phyloP scores from a whole-genome alignment of 2,888 invertebrate genomes.

The Stictocephala bisonia region DNA sequence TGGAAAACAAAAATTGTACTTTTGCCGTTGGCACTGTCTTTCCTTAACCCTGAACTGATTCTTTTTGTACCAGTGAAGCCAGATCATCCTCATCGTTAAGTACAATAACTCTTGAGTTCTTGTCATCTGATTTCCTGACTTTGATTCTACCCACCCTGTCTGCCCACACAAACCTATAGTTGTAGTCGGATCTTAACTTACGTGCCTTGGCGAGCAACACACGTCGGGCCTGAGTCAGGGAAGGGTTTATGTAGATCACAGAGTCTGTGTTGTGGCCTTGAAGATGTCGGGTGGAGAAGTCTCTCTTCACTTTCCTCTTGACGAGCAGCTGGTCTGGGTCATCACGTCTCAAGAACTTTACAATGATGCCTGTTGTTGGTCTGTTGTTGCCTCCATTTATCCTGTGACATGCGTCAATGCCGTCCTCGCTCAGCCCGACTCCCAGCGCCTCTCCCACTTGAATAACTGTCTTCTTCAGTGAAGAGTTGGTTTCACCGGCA shows the following conservation, averaged over 20 bases:
- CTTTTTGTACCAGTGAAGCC: background rate
- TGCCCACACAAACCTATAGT: slow-evolving; percentile 10
- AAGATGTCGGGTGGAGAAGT: slow-evolving; percentile 20
- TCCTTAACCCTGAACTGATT: too few relatives aligned
- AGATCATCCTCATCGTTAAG: background rate
- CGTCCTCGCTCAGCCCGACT: background rate
- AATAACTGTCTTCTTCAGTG: slow-evolving; percentile 1
- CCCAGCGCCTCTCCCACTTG: slow-evolving; percentile 1
- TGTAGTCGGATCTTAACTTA: slow-evolving; percentile 23
- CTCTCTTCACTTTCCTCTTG: background rate
- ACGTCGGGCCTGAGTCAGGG: background rate
- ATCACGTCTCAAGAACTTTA: slow-evolving; percentile 15
- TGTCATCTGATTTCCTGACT: slow-evolving; percentile 5
- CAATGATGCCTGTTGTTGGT: slow-evolving; percentile 15
- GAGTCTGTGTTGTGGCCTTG: background rate
- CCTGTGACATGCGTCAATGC: slow-evolving; percentile 26
- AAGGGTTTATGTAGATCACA: slow-evolving; percentile 8
- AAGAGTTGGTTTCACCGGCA: background rate
- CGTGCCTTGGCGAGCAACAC: slow-evolving; percentile 13
- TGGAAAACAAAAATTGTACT: too few relatives aligned
- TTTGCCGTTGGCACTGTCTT: too few relatives aligned
- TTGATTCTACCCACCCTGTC: slow-evolving; percentile 22
- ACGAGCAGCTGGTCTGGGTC: background rate
- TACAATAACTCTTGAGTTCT: background rate
- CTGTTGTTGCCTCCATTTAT: slow-evolving; percentile 28